Evolutionary conservation across 2,888 invertebrate species (phyloP), one percentile per base, ranked within the genome.

Genomic region (Prenolepis imparis): DNA sequence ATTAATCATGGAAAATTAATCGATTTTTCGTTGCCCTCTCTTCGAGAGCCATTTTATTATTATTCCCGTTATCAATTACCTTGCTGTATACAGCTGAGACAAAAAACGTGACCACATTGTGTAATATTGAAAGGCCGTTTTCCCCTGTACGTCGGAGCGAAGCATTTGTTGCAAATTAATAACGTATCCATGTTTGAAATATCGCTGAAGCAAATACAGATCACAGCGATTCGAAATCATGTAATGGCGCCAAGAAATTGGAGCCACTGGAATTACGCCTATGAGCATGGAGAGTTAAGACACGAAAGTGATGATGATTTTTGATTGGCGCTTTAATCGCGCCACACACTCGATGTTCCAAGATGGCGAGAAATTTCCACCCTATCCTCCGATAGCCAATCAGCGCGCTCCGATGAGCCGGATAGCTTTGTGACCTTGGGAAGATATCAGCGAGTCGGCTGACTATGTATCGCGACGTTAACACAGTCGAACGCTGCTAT

Each of bases 81-180:
- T 82, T 86, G 68, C 6, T 39, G 68, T 63, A 84, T 36, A 8
- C 90, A 90, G 12, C 12, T n/a, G 3, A 84, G 48, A 57, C 90
- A 90, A 36, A 59, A 90, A 44, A 90, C 72, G 0, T 90, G 90
- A 8, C 90, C 90, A 21, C 91, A 90, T 12, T 91, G 89, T 0
- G 88, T 90, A 12, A 90, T 61, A 12, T 32, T 70, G 55, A 84
- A 91, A 3, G 90, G 89, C 73, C 70, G 83, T 39, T 89, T 86
- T 1, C 83, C 89, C 61, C 84, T 82, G 2, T 63, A 4, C 0
- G 12, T 21, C 1, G 84, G 73, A 0, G 55, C 11, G 21, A 57
- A 88, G 74, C 90, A 90, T 12, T 86, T 90, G 32, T 90, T 91
- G 48, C 90, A 90, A 61, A 91, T 85, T 9, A 80, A 81, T 0